phyloP scores from a whole-genome alignment of 2,113 vertebrate species.

The Columbina picui region DNA sequence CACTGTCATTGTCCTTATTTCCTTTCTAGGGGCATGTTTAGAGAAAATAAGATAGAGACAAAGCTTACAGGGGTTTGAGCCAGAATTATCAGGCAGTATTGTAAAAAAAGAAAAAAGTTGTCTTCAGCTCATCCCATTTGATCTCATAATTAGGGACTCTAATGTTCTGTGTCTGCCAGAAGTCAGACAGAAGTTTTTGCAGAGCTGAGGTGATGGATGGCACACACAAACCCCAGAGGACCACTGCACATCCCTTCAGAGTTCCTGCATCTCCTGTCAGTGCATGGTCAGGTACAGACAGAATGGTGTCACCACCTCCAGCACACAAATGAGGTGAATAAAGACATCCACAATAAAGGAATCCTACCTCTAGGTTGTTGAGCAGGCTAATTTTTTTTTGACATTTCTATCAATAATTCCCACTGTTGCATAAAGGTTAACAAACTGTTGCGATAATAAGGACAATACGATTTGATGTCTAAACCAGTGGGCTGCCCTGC shows the following conservation, averaged over 20 bases:
- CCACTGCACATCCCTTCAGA: rapidly evolving
- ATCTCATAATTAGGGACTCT: not conserved
- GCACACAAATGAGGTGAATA: not conserved
- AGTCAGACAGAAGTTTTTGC: not conserved
- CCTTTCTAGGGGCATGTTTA: not conserved
- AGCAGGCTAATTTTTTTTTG: not conserved
- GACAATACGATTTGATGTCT: not conserved
- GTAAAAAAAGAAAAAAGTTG: not conserved
- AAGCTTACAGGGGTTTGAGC: not conserved
- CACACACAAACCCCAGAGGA: not conserved
- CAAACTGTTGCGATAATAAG: not conserved
- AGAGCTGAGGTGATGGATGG: not conserved
- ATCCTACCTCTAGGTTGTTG: not conserved
- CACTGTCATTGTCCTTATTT: not conserved
- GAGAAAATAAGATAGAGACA: not conserved
- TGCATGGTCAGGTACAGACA: rapidly evolving
- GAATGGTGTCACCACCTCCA: not conserved
- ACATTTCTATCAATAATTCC: not conserved
- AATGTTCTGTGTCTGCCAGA: not conserved
- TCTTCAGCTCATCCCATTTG: not conserved
- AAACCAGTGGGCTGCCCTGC: not conserved
- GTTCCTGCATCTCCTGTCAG: not conserved
- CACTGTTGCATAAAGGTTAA: not conserved
- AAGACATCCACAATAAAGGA: not conserved
- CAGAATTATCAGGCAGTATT: not conserved